phyloP scores from a whole-genome alignment of 2,888 invertebrate genomes.

The Megastigmus dorsalis region DNA sequence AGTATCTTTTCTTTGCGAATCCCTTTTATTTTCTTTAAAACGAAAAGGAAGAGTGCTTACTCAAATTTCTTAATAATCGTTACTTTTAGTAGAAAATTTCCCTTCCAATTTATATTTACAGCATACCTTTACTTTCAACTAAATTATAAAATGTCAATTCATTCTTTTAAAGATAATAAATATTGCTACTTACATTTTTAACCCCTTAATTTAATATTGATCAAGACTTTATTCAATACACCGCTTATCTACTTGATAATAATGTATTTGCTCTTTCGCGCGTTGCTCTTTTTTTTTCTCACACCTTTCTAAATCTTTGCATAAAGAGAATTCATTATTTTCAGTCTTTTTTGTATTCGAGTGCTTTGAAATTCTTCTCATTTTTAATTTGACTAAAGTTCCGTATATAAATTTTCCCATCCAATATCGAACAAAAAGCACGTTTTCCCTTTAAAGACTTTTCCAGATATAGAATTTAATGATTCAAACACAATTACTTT shows the following conservation, averaged over 20 bases:
- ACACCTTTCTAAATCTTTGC: neutral
- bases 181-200: neutral
- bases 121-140: neutral
- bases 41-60: too few species aligned
- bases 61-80: neutral
- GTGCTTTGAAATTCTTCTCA: neutral
- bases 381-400: neutral
- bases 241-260: neutral
- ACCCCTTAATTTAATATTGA: neutral
- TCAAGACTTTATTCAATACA: neutral
- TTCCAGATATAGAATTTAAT: too few species aligned
- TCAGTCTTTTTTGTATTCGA: conserved; percentile 10
- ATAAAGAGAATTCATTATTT: conserved; percentile 13
- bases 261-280: neutral
- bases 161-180: neutral
- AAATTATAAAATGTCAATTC: neutral
- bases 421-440: neutral
- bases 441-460: too few species aligned
- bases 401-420: too few species aligned
- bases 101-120: conserved; percentile 6
- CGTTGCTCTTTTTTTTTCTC: too few species aligned
- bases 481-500: too few species aligned
- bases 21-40: neutral
- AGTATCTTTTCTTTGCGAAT: neutral
- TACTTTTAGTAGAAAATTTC: neutral